phyloP scores from a whole-genome alignment of 92 coral and sea anemone genomes.

The Phenganax subtilis region DNA sequence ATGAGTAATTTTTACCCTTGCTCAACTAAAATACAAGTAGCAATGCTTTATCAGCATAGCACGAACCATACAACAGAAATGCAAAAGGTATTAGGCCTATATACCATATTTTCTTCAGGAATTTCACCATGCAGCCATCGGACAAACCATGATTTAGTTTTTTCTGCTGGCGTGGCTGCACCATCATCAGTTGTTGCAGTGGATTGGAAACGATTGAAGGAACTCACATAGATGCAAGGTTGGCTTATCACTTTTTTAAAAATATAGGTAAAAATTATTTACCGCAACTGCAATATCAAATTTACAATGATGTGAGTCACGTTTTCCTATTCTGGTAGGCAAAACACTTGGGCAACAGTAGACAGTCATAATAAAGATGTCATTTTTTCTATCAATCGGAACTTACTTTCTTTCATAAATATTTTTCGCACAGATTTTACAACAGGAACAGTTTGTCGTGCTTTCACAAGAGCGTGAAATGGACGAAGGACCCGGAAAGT shows the following conservation, averaged over 20 bases:
- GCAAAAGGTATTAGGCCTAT: background rate
- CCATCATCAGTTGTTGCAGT: conserved; percentile 24
- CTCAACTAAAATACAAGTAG: no score
- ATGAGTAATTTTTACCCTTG: no score
- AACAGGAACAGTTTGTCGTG: conserved; percentile 20
- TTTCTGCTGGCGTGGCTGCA: conserved; percentile 10
- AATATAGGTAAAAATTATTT: conserved; percentile 3
- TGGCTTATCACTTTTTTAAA: background rate
- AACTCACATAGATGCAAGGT: background rate
- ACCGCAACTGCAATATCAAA: background rate
- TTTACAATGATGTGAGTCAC: background rate
- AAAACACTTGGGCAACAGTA: background rate
- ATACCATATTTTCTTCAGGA: conserved; percentile 33
- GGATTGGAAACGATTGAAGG: conserved; percentile 33
- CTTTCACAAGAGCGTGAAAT: conserved; percentile 23
- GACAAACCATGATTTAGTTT: conserved; percentile 34
- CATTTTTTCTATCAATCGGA: background rate
- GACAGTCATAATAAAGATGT: background rate
- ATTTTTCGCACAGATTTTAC: conserved; percentile 4
- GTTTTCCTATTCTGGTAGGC: conserved; percentile 2
- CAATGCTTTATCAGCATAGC: no score
- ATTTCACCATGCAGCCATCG: conserved; percentile 41
- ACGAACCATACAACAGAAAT: background rate
- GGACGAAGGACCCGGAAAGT: conserved; percentile 34
- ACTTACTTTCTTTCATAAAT: conserved; percentile 19